Base-by-base conservation (phyloP, 2,113 vertebrate genomes). In the Dermatemys mawii region DNA sequence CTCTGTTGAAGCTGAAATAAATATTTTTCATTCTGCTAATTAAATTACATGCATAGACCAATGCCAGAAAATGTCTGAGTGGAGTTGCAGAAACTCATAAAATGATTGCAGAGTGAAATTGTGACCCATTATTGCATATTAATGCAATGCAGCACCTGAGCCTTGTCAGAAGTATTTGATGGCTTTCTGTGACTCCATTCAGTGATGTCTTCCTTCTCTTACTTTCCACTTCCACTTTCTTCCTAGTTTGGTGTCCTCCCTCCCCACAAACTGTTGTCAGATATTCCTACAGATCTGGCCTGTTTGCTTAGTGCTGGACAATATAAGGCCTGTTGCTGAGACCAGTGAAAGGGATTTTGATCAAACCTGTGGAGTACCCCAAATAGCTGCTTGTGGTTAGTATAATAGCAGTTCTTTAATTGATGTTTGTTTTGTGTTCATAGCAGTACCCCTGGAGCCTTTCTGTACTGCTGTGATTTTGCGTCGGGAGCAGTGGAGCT, bases 401-500 rank as follows among this genome's bases (percentile, higher is more conserved):
- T 80, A 85, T 84, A 85, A 87, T 93, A 91, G 83, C 88, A 91
- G 63, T 91, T 95, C 93, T 91, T 89, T 79, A 93, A 96, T 90
- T 95, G 93, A 84, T 84, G 55, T 92, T 97, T 92, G 81, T 96
- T 97, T 93, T 90, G 67, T 97, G 96, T 98, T 95, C 94, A 95
- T 97, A 97, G 97, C 95, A 98, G 98, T 95, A 93, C 95, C 92
- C 98, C 97, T 67, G 97, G 97, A 83, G 97, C 97, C 54, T 99
- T 99, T 97, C 95, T 99, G 5, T 99, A 99, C 97, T 99, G 99
- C 94, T 99, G 99, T 98, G 99, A 99, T 98, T 99, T 99, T 97
- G 99, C 99, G 85, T 96, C 98, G 83, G 96, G 92, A 96, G 99
- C 99, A 46, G 98, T 99, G 96, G 98, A 98, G 90, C 97, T 99